Percentiles rank a stretch among this genome's conserved stretches.
These are phyloP conservation scores for Linyphia triangularis DNA, from an alignment of 2,888 invertebrate genomes.

Conservation along the genomic window DNA sequence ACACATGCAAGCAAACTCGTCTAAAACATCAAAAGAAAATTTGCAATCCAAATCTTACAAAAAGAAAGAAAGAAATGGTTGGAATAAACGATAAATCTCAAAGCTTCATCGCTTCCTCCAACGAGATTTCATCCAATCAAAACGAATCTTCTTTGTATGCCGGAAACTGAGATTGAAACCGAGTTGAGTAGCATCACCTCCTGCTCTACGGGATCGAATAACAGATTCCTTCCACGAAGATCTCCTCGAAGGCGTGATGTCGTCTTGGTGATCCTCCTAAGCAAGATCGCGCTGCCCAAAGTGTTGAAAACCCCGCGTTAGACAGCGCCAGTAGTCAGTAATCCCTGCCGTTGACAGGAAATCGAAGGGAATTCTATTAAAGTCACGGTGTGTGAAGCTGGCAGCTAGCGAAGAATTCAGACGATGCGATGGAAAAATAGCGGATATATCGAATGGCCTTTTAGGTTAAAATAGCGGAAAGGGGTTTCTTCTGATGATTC, in stretches of 20 bases:
- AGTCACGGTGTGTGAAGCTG: conserved; percentile 10
- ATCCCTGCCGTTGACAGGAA: conserved; percentile 28
- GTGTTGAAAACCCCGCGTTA: conserved; percentile 5
- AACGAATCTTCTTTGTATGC: neutral
- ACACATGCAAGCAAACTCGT: too few species aligned
- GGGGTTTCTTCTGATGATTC: neutral
- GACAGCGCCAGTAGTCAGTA: neutral
- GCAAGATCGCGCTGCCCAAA: neutral
- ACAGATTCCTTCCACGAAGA: conserved; percentile 17
- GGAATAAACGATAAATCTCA: conserved; percentile 1
- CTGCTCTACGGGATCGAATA: neutral
- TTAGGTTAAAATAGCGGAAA: neutral
- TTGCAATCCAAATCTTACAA: neutral
- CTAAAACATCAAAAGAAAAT: too few species aligned
- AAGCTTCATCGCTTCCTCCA: too few species aligned
- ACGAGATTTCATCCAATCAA: conserved; percentile 3
- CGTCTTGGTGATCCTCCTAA: neutral
- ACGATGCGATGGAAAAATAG: conserved; percentile 22
- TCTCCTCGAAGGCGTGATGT: neutral
- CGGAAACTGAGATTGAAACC: neutral
- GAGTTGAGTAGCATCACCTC: neutral
- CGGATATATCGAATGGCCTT: neutral
- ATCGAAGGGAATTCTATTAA: conserved; percentile 54
- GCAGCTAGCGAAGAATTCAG: neutral
- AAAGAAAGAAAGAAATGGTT: neutral